Evolutionary conservation across 2,888 invertebrate species (phyloP).

Genomic region (Sicus ferrugineus): DNA sequence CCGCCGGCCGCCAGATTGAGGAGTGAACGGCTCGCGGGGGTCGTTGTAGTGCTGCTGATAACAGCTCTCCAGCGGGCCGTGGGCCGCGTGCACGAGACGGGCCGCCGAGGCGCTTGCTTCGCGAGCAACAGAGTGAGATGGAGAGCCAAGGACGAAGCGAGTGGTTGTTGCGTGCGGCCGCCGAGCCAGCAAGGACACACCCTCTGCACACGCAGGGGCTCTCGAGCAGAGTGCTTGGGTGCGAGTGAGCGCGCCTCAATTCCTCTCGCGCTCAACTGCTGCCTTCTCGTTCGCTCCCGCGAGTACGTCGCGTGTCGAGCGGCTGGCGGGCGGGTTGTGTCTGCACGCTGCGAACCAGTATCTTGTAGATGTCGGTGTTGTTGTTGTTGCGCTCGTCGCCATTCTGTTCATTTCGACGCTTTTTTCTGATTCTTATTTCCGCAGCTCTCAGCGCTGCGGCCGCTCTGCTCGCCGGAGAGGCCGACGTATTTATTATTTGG

Average conservation of each 20-base stretch:
- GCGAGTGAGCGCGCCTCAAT: neutral
- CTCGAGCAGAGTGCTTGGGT: neutral
- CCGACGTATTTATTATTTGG: constrained; percentile 15
- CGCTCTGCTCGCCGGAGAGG: neutral
- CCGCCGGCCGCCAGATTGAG: constrained; percentile 2
- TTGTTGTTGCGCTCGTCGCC: constrained; percentile 24
- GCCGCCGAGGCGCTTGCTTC: neutral
- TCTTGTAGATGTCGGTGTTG: constrained; percentile 16
- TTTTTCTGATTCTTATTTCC: constrained; percentile 2
- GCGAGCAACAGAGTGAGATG: constrained; percentile 40
- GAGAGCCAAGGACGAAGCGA: constrained; percentile 40
- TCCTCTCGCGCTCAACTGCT: neutral
- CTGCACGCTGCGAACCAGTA: neutral
- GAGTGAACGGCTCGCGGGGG: neutral
- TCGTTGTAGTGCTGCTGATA: neutral
- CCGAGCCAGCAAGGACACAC: constrained; percentile 24
- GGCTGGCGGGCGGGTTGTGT: neutral
- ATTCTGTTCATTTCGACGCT: constrained; percentile 23
- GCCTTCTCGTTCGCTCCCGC: neutral
- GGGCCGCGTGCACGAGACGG: constrained; percentile 6
- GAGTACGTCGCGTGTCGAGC: neutral
- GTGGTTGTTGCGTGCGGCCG: neutral
- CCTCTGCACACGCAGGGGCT: neutral
- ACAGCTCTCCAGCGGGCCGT: neutral
- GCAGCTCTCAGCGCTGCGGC: neutral